These are phyloP conservation scores for Corticium candelabrum DNA, from an alignment of 37 sponge, comb jelly and placozoan species.

Conservation along the genomic window DNA sequence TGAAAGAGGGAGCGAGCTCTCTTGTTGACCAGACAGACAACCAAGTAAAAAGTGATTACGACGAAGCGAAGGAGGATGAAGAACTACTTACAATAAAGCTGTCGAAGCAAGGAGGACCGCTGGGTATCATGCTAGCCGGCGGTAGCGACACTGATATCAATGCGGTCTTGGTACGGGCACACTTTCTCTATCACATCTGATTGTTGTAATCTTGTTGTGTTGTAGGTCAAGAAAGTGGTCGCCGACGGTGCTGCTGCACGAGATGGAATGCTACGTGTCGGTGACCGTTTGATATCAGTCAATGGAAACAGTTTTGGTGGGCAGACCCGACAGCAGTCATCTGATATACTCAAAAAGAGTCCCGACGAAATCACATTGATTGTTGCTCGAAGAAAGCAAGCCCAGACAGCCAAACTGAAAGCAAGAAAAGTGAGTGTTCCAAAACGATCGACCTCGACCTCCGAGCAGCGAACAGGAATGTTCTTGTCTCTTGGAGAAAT, in stretches of 20 bases:
- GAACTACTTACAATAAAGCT: background rate
- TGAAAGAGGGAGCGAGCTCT: background rate
- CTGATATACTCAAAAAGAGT: conserved; percentile 30
- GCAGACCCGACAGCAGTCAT: conserved; percentile 28
- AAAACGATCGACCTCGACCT: background rate
- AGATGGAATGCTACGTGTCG: conserved; percentile 40
- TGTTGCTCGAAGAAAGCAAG: conserved; percentile 22
- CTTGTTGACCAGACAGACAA: background rate
- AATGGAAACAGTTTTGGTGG: conserved; percentile 37
- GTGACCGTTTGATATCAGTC: conserved; percentile 50
- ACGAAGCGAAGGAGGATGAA: background rate
- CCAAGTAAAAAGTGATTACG: background rate
- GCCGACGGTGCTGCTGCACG: conserved; percentile 23
- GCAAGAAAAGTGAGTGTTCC: background rate
- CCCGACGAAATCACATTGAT: conserved; percentile 35
- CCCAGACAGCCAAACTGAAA: background rate
- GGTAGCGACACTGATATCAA: background rate
- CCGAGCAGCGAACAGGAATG: too few relatives aligned
- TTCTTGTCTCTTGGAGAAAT: background rate
- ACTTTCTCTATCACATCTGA: background rate
- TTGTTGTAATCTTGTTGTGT: background rate
- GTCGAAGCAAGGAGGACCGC: conserved; percentile 1
- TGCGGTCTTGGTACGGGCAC: background rate
- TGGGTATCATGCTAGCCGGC: background rate
- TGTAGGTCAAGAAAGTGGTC: conserved; percentile 47